Percentiles rank a stretch among this genome's conserved stretches.
These are phyloP conservation scores for Ichneumoninae sp. DNA, from an alignment of 2,888 invertebrate species.

Conservation along the genomic window DNA sequence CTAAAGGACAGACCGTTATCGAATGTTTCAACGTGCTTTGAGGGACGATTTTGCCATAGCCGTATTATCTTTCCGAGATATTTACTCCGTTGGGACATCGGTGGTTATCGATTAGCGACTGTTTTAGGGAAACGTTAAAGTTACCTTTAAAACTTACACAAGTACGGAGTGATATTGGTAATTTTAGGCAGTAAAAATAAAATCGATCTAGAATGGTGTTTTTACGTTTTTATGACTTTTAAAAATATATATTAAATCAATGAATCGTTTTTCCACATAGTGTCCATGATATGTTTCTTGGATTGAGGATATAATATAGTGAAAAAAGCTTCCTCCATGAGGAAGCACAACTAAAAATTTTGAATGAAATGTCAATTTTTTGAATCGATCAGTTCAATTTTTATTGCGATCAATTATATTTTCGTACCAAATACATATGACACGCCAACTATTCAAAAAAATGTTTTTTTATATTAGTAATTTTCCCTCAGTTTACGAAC, in stretches of 20 bases:
- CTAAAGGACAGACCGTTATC: constrained; percentile 33
- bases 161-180: background rate
- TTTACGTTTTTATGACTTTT: background rate
- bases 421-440: too few species aligned
- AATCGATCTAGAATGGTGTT: background rate
- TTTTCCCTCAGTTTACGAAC: background rate
- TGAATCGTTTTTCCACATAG: too few species aligned
- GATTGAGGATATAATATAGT: too few species aligned
- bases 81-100: background rate
- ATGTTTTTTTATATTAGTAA: background rate
- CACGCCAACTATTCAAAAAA: background rate
- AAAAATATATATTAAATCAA: background rate
- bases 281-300: too few species aligned
- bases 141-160: background rate
- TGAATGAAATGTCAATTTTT: too few species aligned
- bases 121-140: background rate
- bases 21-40: background rate
- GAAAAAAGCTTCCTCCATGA: too few species aligned
- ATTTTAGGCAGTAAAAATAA: background rate
- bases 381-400: too few species aligned
- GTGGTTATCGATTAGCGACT: background rate
- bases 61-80: background rate
- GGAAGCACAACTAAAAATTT: too few species aligned
- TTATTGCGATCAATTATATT: too few species aligned
- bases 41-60: constrained; percentile 21